These are phyloP conservation scores for Coptodon rendalli DNA, from an alignment of 2,113 vertebrate genomes.

Conservation along the genomic window DNA sequence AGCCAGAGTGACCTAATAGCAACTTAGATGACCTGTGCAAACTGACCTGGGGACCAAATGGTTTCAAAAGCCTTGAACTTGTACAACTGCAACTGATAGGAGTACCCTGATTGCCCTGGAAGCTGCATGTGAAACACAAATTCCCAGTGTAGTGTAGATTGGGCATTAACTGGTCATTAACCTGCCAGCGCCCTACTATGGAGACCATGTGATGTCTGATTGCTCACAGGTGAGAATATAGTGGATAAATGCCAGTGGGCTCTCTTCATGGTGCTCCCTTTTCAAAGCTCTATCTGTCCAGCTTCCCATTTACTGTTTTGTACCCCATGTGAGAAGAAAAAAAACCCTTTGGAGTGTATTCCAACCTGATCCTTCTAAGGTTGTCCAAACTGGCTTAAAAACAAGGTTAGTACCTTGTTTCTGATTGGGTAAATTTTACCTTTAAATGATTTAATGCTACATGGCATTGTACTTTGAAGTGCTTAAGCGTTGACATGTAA, in stretches of 20 bases:
- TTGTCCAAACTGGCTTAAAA: neutral
- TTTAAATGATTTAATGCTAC: neutral
- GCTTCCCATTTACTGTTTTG: neutral
- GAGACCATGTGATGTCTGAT: neutral
- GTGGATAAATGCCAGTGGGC: neutral
- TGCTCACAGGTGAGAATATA: neutral
- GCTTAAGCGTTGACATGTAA: neutral
- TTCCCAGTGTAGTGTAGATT: neutral
- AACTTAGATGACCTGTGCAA: neutral
- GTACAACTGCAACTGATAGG: neutral
- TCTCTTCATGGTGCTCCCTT: neutral
- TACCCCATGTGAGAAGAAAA: neutral
- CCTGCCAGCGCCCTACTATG: neutral
- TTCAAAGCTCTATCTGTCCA: neutral
- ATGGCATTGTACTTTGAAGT: neutral
- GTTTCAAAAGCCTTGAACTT: slow-evolving; percentile 47
- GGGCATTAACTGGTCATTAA: neutral
- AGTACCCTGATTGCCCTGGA: neutral
- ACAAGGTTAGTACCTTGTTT: neutral
- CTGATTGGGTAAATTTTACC: neutral
- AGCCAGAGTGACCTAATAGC: slow-evolving; percentile 31
- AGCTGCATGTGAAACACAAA: neutral
- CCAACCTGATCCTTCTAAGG: neutral
- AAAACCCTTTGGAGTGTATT: fast-evolving
- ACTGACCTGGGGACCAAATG: slow-evolving; percentile 11